A percentile compares a stretch with the other conserved stretches of the same genome.
Conservation (phyloP, 2,113 vertebrate genomes). For the Acrocephalus kingi region DNA sequence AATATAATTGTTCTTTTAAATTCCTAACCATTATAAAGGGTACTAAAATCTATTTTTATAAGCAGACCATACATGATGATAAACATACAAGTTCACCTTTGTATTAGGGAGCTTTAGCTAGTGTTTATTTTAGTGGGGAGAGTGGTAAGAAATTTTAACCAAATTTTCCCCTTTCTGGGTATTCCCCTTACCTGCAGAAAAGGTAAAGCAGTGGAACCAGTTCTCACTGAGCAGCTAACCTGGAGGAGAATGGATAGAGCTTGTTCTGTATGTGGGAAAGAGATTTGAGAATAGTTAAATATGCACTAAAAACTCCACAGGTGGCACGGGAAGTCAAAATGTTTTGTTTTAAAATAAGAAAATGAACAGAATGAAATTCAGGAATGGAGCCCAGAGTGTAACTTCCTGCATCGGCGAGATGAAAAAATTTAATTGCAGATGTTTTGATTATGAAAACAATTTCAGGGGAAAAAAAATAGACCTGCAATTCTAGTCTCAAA, state of each 20-base stretch:
- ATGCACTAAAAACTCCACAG: conserved; percentile 29
- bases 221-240: neutral
- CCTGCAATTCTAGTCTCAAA: neutral
- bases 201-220: neutral
- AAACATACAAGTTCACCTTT: neutral
- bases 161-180: neutral
- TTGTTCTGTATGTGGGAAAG: conserved; percentile 16
- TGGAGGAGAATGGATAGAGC: neutral
- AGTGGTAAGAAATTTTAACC: neutral
- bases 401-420: conserved; percentile 45
- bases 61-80: neutral
- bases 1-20: conserved; percentile 47
- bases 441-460: conserved; percentile 28
- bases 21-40: neutral
- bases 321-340: conserved; percentile 16
- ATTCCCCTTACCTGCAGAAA: conserved; percentile 45
- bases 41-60: neutral
- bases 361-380: conserved; percentile 54
- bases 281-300: neutral
- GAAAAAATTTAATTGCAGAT: conserved; percentile 44
- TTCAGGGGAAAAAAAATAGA: neutral
- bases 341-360: conserved; percentile 54
- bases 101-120: neutral
- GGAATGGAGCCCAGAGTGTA: neutral
- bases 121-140: neutral